phyloP scores from a whole-genome alignment of 2,888 invertebrate species.

The Eilema depressum region DNA sequence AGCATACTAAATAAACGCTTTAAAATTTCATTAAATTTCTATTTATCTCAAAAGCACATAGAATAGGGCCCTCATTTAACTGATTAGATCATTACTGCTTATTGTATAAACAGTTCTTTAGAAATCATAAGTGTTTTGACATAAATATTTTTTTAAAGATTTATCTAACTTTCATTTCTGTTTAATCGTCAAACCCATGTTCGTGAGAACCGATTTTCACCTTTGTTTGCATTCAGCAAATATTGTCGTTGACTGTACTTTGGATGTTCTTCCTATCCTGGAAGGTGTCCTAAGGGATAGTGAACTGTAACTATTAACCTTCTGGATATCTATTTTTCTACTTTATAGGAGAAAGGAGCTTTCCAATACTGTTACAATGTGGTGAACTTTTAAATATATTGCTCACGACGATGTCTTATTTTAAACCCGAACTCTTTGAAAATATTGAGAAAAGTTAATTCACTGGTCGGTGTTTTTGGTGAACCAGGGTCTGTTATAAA shows the following conservation, averaged over 20 bases:
- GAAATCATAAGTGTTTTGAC: no score
- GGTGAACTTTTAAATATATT: constrained; percentile 1
- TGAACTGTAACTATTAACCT: neutral
- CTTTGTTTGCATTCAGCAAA: neutral
- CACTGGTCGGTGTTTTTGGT: neutral
- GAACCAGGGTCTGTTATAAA: neutral
- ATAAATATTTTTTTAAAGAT: no score
- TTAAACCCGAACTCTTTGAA: neutral
- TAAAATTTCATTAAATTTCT: no score
- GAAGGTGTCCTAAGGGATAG: neutral
- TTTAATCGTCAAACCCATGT: no score
- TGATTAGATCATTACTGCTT: no score
- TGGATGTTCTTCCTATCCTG: neutral
- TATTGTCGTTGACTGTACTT: neutral
- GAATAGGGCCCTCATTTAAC: no score
- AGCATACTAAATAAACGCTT: no score
- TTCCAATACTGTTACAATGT: constrained; percentile 1
- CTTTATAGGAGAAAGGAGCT: neutral
- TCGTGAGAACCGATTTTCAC: neutral
- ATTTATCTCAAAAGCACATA: no score
- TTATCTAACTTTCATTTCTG: no score
- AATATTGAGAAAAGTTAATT: neutral
- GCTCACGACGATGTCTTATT: neutral
- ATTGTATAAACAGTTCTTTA: no score
- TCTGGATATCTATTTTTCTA: neutral